Percentiles rank a stretch among this genome's conserved stretches.
Evolutionary conservation across 2,113 vertebrate genomes (phyloP).

Genomic region (Cathartes aura): DNA sequence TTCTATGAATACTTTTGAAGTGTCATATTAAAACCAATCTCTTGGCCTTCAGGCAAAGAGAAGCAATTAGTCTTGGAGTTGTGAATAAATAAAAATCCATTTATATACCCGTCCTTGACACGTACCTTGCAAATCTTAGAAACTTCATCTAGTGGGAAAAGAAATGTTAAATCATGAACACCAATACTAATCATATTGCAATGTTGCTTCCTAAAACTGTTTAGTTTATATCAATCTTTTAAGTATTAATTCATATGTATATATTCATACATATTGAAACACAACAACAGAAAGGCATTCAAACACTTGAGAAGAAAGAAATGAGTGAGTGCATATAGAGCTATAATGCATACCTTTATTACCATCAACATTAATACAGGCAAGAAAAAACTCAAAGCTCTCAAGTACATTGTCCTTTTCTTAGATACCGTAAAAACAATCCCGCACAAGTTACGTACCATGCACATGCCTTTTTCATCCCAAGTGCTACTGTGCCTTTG

Average conservation of each 20-base stretch:
- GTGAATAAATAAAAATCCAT: slow-evolving; percentile 91
- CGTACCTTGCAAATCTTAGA: slow-evolving; percentile 87
- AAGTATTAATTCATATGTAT: slow-evolving; percentile 83
- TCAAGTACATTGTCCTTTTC: slow-evolving; percentile 7
- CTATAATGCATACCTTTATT: neutral
- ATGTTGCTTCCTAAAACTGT: slow-evolving; percentile 70
- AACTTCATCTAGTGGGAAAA: slow-evolving; percentile 88
- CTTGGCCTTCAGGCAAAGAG: slow-evolving; percentile 85
- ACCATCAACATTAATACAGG: neutral
- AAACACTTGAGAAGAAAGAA: slow-evolving; percentile 48
- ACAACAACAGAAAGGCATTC: slow-evolving; percentile 60
- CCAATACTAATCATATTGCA: slow-evolving; percentile 72
- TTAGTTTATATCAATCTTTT: slow-evolving; percentile 74
- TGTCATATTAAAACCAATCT: slow-evolving; percentile 89
- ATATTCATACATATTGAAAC: slow-evolving; percentile 74
- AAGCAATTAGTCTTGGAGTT: slow-evolving; percentile 89
- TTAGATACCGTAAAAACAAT: neutral
- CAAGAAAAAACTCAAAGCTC: slow-evolving; percentile 5
- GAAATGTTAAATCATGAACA: slow-evolving; percentile 80
- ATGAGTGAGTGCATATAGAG: neutral
- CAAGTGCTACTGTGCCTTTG: neutral
- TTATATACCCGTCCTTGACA: slow-evolving; percentile 88
- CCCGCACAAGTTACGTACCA: neutral
- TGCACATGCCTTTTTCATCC: neutral
- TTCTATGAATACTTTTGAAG: slow-evolving; percentile 88